Evolutionary conservation across 64 coral and sea anemone genomes (phyloP), one percentile per base, ranked within the genome.

Genomic region (Acropora yongei): DNA sequence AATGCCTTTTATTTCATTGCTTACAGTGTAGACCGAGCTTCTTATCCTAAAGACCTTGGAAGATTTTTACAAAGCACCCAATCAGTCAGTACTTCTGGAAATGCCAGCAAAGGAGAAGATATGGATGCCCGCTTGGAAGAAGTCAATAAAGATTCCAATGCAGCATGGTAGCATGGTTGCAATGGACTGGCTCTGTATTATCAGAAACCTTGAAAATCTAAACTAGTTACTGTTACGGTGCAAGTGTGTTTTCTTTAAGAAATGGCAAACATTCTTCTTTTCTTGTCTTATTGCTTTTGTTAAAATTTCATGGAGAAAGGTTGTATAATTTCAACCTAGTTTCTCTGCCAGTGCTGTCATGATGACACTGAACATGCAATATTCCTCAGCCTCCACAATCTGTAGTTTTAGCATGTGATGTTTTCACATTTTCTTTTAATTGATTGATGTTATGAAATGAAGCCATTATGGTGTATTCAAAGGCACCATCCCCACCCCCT

Each of bases 111-210:
- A 44, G 88, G 88, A 17, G 88, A 89, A 16, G 50, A 45, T 20
- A 78, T 89, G 41, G 88, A 89, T 89, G 76, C 88, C 4, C 18
- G 40, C 11, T 9, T 80, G 13, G 88, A 89, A 10, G 88, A 89
- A 19, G 77, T 89, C 39, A 89, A 89, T 49, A 89, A 89, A 89
- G n/a, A 78, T 6, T 80, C 88, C 6, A 89, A 89, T 17, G 30
- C 30, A 30, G 61, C 71, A 11, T 89, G 88, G 88, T 53, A 89
- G 57, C 88, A 89, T 79, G 75, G 88, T 44, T 6, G 76, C 75
- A 40, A 3, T 79, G 1, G 88, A 89, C 55, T 89, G 76, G 88
- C 55, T 80, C 17, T 41, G 51, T 12, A 79, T 89, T 18, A 74
- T 87, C 19, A 3, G 85, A 20, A 87, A 87, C 42, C 83, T 86